Base-by-base conservation (phyloP, 2,888 invertebrate species). In the Thera britannica region DNA sequence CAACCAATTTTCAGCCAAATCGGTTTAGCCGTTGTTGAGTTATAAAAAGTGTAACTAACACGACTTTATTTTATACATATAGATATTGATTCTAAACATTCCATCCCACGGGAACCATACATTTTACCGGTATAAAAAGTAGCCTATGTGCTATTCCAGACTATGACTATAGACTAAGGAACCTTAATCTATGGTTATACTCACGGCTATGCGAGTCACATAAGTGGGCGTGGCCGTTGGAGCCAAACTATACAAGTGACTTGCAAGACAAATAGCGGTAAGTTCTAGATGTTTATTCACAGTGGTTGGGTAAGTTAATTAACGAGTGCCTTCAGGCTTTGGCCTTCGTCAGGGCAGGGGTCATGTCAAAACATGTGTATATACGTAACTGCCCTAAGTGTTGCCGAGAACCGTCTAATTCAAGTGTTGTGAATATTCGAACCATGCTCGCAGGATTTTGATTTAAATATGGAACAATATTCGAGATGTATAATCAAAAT, bases 251-350 rank as follows among this genome's bases (percentile, higher is more conserved):
- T 46, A 46, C 58, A 65, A 58, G 58, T 54, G 38, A 55, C 51
- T 62, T 12, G 23, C 41, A 62, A 69, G 62, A 62, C 56, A 62
- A 56, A 58, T 58, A 62, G 56, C 52, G 41, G 61, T 54, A 58
- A 62, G 52, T 54, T 62, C 23, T 12, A 54, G 52, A 38, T 66
- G 67, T 65, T 65, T 67, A 69, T 69, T 59, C 62, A 56, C 59
- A 69, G 65, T 62, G 60, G 63, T 51, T 55, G 60, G 63, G 44
- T 55, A 54, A 55, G 65, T 54, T 69, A 69, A 66, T 69, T 66
- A 69, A 66, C 62, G 55, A 36, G 12, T 36, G 56, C 67, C 62
- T 48, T 57, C 44, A 11, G 57, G 68, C 41, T 8, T n/a, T 57
- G 68, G 58, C 64, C 64, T 61, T 54, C 61, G 64, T 68, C 68